These are phyloP conservation scores for Heliopora coerulea DNA, from an alignment of 92 coral and sea anemone genomes.

Conservation along the genomic window DNA sequence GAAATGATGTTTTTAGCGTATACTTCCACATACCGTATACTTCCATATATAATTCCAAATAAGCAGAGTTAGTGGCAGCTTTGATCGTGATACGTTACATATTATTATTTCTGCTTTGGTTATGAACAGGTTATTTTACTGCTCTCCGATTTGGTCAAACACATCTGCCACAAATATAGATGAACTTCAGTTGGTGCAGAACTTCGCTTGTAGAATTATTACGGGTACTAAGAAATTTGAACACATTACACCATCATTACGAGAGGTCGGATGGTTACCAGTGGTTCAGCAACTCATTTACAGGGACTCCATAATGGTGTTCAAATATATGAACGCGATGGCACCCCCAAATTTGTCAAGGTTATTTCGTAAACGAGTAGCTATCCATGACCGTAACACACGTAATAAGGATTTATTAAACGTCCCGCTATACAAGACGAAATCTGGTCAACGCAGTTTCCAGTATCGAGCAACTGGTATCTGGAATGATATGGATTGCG, in stretches of 20 bases:
- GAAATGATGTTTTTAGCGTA: too few relatives aligned
- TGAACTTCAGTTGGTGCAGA: too few relatives aligned
- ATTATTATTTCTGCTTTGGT: too few relatives aligned
- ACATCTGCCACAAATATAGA: too few relatives aligned
- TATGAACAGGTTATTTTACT: too few relatives aligned
- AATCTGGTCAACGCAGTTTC: constrained; percentile 27
- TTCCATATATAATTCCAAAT: too few relatives aligned
- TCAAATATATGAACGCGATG: neutral
- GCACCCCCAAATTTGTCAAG: constrained; percentile 7
- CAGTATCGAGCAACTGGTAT: constrained; percentile 3
- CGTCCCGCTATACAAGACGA: constrained; percentile 30
- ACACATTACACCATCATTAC: constrained; percentile 8
- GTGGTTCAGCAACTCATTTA: neutral
- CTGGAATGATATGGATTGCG: constrained; percentile 23
- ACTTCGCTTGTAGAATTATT: constrained; percentile 4
- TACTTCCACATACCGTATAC: too few relatives aligned
- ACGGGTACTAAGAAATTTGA: constrained; percentile 1
- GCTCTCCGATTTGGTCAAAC: too few relatives aligned
- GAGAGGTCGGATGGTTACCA: constrained; percentile 1
- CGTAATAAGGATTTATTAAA: constrained; percentile 33
- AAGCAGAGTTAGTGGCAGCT: too few relatives aligned
- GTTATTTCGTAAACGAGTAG: neutral
- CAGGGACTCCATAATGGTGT: constrained; percentile 6
- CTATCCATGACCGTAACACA: constrained; percentile 17
- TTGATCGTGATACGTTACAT: too few relatives aligned